Percentiles rank a stretch among this genome's conserved stretches.
These are phyloP conservation scores for Dromaius novaehollandiae DNA, from an alignment of 2,113 vertebrate species.

Conservation along the genomic window DNA sequence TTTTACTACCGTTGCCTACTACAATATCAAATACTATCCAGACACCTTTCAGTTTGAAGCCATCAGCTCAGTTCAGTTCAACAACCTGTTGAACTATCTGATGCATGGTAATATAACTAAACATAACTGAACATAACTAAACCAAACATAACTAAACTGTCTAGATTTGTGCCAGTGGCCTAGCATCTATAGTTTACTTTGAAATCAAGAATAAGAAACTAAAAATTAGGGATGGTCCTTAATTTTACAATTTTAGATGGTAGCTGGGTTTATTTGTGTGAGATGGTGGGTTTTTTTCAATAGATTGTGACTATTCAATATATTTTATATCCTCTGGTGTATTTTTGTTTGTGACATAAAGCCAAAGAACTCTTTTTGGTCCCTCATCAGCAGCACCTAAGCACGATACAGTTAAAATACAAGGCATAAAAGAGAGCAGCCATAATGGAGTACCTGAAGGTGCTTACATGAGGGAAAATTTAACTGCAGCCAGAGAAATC, in stretches of 20 bases:
- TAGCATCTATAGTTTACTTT: background rate
- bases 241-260: background rate
- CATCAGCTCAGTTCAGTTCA: background rate
- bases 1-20: background rate
- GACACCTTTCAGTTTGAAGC: background rate
- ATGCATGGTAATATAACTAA: background rate
- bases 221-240: background rate
- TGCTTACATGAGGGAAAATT: background rate
- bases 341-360: background rate
- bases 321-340: background rate
- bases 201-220: conserved; percentile 1
- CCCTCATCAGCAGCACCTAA: background rate
- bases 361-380: background rate
- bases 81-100: background rate
- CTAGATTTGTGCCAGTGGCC: background rate
- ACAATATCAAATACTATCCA: background rate
- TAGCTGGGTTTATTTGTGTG: background rate
- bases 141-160: background rate
- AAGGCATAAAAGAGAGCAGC: background rate
- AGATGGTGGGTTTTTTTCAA: background rate
- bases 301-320: background rate
- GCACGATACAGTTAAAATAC: background rate
- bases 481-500: background rate
- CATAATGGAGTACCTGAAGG: background rate
- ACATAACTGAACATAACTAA: too few relatives aligned